These are phyloP conservation scores for Drosophila arawakana DNA, from an alignment of 1,140 invertebrate genomes.

Conservation along the genomic window DNA sequence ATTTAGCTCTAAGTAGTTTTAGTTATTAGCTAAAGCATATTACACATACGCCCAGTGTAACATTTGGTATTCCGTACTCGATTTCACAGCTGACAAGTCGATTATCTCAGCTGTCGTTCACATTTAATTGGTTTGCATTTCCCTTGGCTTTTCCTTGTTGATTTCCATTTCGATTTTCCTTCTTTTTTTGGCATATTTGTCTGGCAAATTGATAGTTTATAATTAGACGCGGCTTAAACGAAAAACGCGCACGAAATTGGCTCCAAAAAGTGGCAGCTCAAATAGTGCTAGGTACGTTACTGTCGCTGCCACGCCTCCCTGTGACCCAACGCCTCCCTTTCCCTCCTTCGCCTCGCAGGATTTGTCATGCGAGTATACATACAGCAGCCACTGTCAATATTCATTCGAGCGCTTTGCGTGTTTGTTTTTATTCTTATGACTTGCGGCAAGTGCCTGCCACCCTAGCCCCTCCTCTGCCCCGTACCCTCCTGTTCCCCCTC, in stretches of 20 bases:
- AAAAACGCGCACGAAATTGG: slow-evolving; percentile 13
- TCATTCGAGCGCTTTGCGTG: slow-evolving; percentile 50
- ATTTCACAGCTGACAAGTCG: slow-evolving; percentile 3
- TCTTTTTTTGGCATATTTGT: slow-evolving; percentile 22
- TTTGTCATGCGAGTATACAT: slow-evolving; percentile 58
- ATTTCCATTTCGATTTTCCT: slow-evolving; percentile 5
- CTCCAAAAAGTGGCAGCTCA: slow-evolving; percentile 7
- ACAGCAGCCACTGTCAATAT: slow-evolving; percentile 29
- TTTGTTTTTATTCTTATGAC: slow-evolving; percentile 28
- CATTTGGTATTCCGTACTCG: background rate
- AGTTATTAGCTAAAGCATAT: slow-evolving; percentile 22
- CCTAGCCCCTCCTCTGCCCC: background rate
- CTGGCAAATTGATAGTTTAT: slow-evolving; percentile 35
- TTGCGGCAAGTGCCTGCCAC: background rate
- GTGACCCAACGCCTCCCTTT: background rate
- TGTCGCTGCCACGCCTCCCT: background rate
- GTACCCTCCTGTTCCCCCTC: background rate
- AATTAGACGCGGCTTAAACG: slow-evolving; percentile 21
- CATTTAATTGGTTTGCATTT: slow-evolving; percentile 27
- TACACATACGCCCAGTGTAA: slow-evolving; percentile 33
- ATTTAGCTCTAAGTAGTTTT: slow-evolving; percentile 29
- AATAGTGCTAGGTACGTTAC: slow-evolving; percentile 5
- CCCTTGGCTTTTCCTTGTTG: background rate
- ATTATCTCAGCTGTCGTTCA: slow-evolving; percentile 11
- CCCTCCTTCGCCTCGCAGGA: slow-evolving; percentile 52